Base-by-base conservation (phyloP, 2,113 vertebrate genomes). In the Mugil cephalus region DNA sequence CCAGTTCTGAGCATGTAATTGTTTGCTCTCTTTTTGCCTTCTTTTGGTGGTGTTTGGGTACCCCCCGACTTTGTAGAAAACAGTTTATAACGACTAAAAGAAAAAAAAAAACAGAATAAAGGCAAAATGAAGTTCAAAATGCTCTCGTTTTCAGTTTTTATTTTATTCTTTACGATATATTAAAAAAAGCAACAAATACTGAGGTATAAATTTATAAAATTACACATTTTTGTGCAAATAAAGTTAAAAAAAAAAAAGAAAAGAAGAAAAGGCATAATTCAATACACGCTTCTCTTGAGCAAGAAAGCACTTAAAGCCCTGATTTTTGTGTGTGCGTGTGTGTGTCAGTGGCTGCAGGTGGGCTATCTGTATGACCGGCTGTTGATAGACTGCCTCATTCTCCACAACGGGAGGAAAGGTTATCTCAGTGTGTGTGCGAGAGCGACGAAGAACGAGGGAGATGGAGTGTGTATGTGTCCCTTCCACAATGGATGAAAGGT, bases 351-450 rank as follows among this genome's bases (percentile, higher is more conserved):
- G 50, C 85, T 91, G 92, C 93, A 93, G 92, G 89, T 93, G 93
- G 90, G 87, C 87, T 84, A 69, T 89, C 73, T 85, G 87, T 90
- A 93, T 94, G 92, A 93, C 91, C 53, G 86, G 93, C 80, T 88
- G 93, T 86, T 93, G 91, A 94, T 90, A 86, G 93, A 92, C 80
- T 36, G 83, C 76, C 59, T 90, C 86, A 89, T 86, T 91, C 89
- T 77, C 76, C 76, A 80, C 70, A 85, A 88, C 81, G 65, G 77
- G 69, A 86, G 77, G 85, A 94, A 94, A 94, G 91, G 92, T 94
- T 92, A 92, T 91, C 91, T 87, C 76, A 38, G 85, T 84, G 74
- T 88, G 87, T 89, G 86, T 88, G 87, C 60, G 47, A 80, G 74
- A 59, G 77, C 64, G 10, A 60, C 43, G 48, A 60, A 66, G 77